Base-by-base conservation (phyloP, 2,797 vertebrate genomes). In the Nasua narica region DNA sequence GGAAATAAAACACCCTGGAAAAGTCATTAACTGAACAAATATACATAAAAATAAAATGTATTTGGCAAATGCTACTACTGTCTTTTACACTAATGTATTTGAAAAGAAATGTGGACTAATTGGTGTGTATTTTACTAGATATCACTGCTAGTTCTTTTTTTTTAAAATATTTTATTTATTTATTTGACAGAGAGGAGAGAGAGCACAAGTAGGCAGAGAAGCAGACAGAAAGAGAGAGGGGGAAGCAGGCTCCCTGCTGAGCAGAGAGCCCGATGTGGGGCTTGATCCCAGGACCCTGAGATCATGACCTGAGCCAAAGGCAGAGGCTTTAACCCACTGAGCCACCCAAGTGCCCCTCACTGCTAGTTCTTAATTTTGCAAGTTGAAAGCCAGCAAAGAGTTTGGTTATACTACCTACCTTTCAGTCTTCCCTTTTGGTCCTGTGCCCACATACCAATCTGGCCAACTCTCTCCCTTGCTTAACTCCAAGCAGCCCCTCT, bases 11-110 rank as follows among this genome's bases (percentile, higher is more conserved):
- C 77, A 69, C 50, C 37, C 52, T 11, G 79, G 86, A 88, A 95
- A 96, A 83, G 52, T 87, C 91, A 81, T 13, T 85, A 88, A 89
- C 43, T 95, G 54, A 91, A 82, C 43, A 95, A 82, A 87, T 82
- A 84, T 37, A 56, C 70, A 46, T 46, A 95, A 74, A 94, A 88
- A 40, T 93, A 83, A 85, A 96, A 83, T 82, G 90, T 77, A 12
- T 70, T 93, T 95, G 77, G 35, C 37, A 87, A 85, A 90, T 78
- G 46, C 5, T 81, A 6, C 5, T 81, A 6, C 18, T 91, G 16
- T 82, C 58, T 79, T 92, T 89, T 83, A 90, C 19, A 37, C 40
- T 60, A 81, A 91, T 43, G 32, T 89, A 10, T 84, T 95, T 94
- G 87, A 96, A 95, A 92, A 83, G 81, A 89, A 90, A 56, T 27